Evolutionary conservation across 2,113 vertebrate genomes (phyloP), one percentile per base, ranked within the genome.

Genomic region (Burhinus oedicnemus): DNA sequence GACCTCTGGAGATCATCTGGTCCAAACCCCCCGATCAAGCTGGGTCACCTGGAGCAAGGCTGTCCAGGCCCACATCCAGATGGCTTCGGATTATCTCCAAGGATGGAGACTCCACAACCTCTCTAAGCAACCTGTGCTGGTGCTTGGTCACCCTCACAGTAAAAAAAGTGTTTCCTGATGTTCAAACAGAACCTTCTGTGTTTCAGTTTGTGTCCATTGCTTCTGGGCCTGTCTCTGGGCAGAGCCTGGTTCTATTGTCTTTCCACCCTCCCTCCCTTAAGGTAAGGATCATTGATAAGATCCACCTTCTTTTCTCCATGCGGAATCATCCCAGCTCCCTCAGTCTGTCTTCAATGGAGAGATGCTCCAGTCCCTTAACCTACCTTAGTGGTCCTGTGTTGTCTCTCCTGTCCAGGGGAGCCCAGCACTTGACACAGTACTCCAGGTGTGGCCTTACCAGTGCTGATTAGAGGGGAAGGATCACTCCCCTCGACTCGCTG

Each of bases 401-500:
- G 21, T 47, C 17, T 38, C 34, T 69, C 20, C 21, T 42, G 20
- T 84, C 32, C 52, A 87, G 42, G n/a, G 1, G 15, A 40, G 13
- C 44, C 29, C 52, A 44, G 61, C 29, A 38, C 13, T 36, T 49
- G 22, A 17, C 13, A 11, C 45, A 38, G 7, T 8, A 26, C 45
- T 87, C 34, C 29, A 62, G 38, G 5, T 57, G 8, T n/a, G 26
- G 52, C 20, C 25, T 84, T 74, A 17, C 5, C 8, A 9, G 8
- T 57, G 44, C 64, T 65, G 40, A 68, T 22, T 10, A 19, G 10
- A 52, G 38, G 29, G 17, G 10, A 64, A 40, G 21, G 21, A 11
- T 83, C 34, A 72, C 13, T 9, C 69, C 23, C 29, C 21, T 75
- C 0, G 0, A 2, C 36, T 12, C 64, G 6, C 61, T 70, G n/a